A percentile compares a stretch with the other conserved stretches of the same genome.
These are phyloP conservation scores for Phyllostomus discolor DNA, from an alignment of 2,113 vertebrate genomes.

Conservation along the genomic window DNA sequence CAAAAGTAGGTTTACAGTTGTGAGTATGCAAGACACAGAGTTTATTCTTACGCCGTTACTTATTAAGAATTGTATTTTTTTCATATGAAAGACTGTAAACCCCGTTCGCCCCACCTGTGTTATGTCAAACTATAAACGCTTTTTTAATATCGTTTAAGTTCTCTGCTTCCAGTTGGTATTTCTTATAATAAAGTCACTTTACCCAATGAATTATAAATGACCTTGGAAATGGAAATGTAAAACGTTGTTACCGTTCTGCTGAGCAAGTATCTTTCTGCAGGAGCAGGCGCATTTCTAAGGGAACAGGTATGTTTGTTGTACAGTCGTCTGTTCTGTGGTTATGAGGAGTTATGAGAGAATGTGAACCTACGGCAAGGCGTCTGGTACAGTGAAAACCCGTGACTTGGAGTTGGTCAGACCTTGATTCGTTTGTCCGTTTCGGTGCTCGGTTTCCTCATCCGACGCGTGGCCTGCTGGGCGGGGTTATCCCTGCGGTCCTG, in stretches of 20 bases:
- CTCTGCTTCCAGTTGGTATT: neutral
- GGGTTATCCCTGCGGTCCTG: neutral
- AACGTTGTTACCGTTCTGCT: neutral
- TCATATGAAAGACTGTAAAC: neutral
- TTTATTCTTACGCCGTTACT: no score
- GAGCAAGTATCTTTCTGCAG: slow-evolving; percentile 26
- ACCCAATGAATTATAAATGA: slow-evolving; percentile 42
- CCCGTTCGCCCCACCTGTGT: neutral
- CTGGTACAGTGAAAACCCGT: neutral
- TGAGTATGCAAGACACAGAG: neutral
- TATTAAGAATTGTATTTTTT: neutral
- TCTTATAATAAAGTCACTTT: slow-evolving; percentile 52
- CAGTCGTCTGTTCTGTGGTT: neutral
- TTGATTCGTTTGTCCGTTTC: neutral
- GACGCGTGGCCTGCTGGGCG: neutral
- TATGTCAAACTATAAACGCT: neutral
- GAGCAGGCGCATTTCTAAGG: neutral
- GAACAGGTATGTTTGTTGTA: neutral
- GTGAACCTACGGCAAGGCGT: no score
- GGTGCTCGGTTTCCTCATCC: neutral
- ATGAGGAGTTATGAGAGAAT: neutral
- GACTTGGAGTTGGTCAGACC: neutral
- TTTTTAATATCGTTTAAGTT: slow-evolving; percentile 15
- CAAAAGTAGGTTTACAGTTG: neutral
- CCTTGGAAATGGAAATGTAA: slow-evolving; percentile 32